Evolutionary conservation across 2,113 vertebrate species (phyloP).

Genomic region (Takifugu flavidus): DNA sequence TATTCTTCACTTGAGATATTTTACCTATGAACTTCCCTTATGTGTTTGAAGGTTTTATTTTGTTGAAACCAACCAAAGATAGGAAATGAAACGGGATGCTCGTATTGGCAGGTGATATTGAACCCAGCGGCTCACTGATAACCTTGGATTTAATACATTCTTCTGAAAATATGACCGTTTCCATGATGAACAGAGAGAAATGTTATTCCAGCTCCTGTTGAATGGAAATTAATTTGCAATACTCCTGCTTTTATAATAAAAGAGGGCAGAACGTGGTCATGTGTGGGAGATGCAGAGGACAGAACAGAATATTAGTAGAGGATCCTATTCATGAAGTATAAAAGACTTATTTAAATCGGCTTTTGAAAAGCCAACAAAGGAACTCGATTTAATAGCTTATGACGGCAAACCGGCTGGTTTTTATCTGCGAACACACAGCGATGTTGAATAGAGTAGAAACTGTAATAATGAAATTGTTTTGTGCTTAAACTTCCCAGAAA

Average conservation of each 20-base stretch:
- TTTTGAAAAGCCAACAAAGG: conserved; percentile 13
- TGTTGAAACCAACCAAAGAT: conserved; percentile 16
- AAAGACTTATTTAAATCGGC: conserved; percentile 8
- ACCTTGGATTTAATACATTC: conserved; percentile 10
- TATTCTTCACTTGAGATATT: too few relatives aligned
- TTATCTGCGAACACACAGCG: conserved; percentile 11
- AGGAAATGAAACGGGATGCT: conserved; percentile 26
- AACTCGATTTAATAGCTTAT: conserved; percentile 8
- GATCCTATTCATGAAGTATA: conserved; percentile 28
- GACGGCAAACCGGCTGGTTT: conserved; percentile 11
- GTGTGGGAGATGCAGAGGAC: conserved; percentile 14
- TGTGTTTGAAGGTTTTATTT: neutral
- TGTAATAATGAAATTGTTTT: neutral
- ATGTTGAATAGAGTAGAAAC: conserved; percentile 8
- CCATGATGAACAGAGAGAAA: conserved; percentile 66
- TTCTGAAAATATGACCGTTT: conserved; percentile 45
- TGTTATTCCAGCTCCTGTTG: conserved; percentile 68
- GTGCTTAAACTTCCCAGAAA: neutral
- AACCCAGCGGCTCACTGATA: conserved; percentile 28
- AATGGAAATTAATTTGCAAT: conserved; percentile 73
- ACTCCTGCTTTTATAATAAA: conserved; percentile 58
- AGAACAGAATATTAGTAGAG: conserved; percentile 44
- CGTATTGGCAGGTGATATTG: conserved; percentile 28
- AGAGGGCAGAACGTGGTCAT: conserved; percentile 30
- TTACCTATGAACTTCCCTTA: neutral